Base-by-base conservation (phyloP, 2,888 invertebrate species). In the Tillus elongatus region DNA sequence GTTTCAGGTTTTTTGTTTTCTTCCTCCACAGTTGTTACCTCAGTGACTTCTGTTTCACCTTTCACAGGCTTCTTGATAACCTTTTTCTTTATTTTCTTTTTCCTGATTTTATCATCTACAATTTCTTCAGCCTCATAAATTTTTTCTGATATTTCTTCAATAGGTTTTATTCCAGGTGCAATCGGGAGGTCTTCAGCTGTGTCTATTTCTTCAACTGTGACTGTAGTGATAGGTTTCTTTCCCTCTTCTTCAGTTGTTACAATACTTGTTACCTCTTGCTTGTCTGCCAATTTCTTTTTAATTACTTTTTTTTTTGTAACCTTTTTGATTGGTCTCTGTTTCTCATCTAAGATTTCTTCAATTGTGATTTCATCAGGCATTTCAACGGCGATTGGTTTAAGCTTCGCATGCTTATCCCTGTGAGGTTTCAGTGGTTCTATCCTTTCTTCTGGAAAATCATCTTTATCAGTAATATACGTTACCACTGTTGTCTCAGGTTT, bases 21-120 rank as follows among this genome's bases (percentile, higher is more conserved):
- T 37, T 59, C 52, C 42, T 57, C 49, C 14, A 56, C 43, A 6
- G 56, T 69, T 32, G 59, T 55, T 27, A 70, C 67, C 58, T 68
- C 65, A 0, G 67, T 70, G 3, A 65, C 50, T 47, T 70, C 67
- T 28, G 65, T 60, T 44, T 56, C 53, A 36, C 58, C 67, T 45
- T 48, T 64, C 2, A 59, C 57, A 26, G 66, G 57, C 33, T 59
- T 66, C 32, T 63, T 59, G 9, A 53, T 50, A 2, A 58, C 58
- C 30, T 66, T 57, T 35, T 63, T 62, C 33, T 33, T 33, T 4
- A 6, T 4, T 24, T 50, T 63, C 13, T 61, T 60, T 2, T 56
- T 54, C 26, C 42, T 36, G 26, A 12, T 12, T 13, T 64, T 60
- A 16, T 68, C 64, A 19, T 59, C 52, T 8, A 30, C 10, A 12